phyloP scores from a whole-genome alignment of 2,113 vertebrate species.

The Rutilus rutilus region DNA sequence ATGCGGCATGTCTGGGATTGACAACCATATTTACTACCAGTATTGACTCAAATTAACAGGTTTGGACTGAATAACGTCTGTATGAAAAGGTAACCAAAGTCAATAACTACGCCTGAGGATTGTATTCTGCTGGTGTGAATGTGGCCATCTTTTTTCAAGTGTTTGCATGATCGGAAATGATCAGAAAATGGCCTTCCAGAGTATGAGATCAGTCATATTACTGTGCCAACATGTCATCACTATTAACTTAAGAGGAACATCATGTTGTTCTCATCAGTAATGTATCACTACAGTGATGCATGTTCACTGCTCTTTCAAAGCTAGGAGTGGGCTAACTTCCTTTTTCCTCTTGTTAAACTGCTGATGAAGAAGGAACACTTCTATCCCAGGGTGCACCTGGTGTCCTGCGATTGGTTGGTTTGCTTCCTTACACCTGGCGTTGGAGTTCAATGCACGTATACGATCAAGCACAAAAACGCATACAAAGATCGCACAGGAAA shows the following conservation, averaged over 20 bases:
- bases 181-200: conserved; percentile 11
- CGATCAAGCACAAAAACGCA: neutral
- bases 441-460: neutral
- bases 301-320: neutral
- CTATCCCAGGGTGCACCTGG: conserved; percentile 46
- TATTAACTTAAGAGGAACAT: neutral
- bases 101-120: neutral
- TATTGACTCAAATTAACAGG: neutral
- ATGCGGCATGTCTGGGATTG: neutral
- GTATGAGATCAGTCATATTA: conserved; percentile 1
- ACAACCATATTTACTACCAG: neutral
- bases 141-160: neutral
- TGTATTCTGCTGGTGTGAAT: neutral
- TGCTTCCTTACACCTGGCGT: conserved; percentile 28
- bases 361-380: conserved; percentile 33
- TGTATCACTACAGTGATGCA: neutral
- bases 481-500: conserved; percentile 15
- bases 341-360: conserved; percentile 31
- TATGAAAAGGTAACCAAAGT: neutral
- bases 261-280: neutral
- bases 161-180: neutral
- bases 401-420: conserved; percentile 32
- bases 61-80: neutral
- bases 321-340: conserved; percentile 35
- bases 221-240: neutral